A percentile compares a stretch with the other conserved stretches of the same genome.
phyloP scores from a whole-genome alignment of 2,113 vertebrate species.

The Nothobranchius kuhntae region DNA sequence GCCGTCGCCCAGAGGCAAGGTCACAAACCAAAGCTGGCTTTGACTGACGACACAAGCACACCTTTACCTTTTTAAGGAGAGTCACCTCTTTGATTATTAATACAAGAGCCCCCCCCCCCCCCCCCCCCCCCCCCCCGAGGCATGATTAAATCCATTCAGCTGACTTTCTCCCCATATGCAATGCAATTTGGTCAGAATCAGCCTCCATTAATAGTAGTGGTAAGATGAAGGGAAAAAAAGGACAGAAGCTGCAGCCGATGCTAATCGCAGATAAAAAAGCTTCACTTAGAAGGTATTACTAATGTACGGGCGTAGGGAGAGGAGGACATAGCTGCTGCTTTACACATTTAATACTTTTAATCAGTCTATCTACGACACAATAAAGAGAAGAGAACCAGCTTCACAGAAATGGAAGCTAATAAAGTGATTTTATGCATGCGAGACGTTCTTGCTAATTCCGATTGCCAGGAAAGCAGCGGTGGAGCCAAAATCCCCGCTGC shows the following conservation, averaged over 20 bases:
- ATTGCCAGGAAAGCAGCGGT: neutral
- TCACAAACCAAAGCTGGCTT: conserved; percentile 5
- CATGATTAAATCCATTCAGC: conserved; percentile 66
- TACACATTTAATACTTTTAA: conserved; percentile 37
- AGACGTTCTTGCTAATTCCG: neutral
- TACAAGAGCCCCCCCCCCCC: conserved; percentile 30
- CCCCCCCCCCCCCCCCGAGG: conserved; percentile 5
- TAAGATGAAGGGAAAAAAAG: neutral
- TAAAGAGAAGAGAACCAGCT: neutral
- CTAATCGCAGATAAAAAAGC: conserved; percentile 43
- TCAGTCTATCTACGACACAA: conserved; percentile 3
- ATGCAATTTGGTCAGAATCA: conserved; percentile 41
- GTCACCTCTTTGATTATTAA: conserved; percentile 16
- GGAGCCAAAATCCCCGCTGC: neutral
- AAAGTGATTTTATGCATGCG: neutral
- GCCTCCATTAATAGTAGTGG: conserved; percentile 37
- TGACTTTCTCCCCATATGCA: conserved; percentile 41
- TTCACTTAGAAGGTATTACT: conserved; percentile 64
- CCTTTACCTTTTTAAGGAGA: neutral
- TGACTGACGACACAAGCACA: conserved; percentile 32
- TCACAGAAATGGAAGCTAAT: neutral
- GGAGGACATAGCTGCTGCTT: conserved; percentile 13
- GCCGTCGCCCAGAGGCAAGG: conserved; percentile 28
- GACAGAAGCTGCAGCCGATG: conserved; percentile 11
- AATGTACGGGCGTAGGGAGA: conserved; percentile 43